These are phyloP conservation scores for Myotis planiceps DNA, from an alignment of 2,797 vertebrate genomes.

Conservation along the genomic window DNA sequence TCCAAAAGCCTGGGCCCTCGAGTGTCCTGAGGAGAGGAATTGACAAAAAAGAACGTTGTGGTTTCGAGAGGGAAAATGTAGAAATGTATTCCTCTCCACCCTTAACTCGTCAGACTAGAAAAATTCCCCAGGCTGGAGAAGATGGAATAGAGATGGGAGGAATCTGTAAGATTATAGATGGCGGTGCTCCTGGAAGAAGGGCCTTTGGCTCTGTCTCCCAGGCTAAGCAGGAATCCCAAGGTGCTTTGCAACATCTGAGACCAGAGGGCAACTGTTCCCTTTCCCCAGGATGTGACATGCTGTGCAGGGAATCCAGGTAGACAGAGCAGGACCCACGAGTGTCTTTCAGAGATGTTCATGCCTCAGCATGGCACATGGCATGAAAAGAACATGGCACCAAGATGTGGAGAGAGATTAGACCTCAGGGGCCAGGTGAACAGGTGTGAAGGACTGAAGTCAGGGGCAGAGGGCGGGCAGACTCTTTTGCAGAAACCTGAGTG, in stretches of 20 bases:
- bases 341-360: not conserved
- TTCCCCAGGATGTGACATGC: not conserved
- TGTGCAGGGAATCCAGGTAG: not conserved
- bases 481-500: not conserved
- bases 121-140: not conserved
- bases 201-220: not conserved
- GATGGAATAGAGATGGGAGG: not conserved
- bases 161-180: fast-evolving
- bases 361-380: not conserved
- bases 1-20: not conserved
- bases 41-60: not conserved
- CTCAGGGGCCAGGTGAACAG: not conserved
- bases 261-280: not conserved
- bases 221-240: not conserved
- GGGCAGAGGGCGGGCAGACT: not conserved
- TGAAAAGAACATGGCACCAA: not conserved
- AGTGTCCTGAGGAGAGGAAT: not conserved
- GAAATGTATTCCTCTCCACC: not conserved
- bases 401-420: not conserved
- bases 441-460: not conserved
- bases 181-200: not conserved
- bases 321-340: no score
- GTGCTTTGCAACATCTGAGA: not conserved
- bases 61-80: not conserved
- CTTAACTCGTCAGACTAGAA: not conserved